Evolutionary conservation across 2,888 invertebrate genomes (phyloP).

Genomic region (Rutpela maculata): DNA sequence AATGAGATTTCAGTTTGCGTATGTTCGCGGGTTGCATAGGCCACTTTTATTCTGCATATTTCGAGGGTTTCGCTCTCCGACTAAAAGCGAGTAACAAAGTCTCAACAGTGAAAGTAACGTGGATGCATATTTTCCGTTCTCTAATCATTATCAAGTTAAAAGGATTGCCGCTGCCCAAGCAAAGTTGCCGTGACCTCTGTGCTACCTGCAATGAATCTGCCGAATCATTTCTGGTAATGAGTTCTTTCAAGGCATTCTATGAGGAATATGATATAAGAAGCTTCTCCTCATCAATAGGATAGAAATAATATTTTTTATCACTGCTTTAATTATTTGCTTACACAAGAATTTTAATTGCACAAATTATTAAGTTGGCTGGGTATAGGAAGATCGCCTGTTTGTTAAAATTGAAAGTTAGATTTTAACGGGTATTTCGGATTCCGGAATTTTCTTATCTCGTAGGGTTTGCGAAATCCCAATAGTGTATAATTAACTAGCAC

Average conservation of each 20-base stretch:
- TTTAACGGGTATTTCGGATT: no score
- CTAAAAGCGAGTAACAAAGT: neutral
- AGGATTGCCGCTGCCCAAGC: slow-evolving; percentile 16
- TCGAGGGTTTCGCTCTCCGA: no score
- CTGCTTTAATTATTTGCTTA: slow-evolving; percentile 29
- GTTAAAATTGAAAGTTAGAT: no score
- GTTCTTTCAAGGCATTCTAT: slow-evolving; percentile 50
- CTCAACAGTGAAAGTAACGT: neutral
- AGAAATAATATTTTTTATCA: slow-evolving; percentile 12
- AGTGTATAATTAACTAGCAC: no score
- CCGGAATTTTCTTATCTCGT: no score
- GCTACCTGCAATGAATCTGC: slow-evolving; percentile 68
- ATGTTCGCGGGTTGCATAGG: no score
- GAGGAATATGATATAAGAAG: slow-evolving; percentile 2
- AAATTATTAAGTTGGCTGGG: slow-evolving; percentile 1
- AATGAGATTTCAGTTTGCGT: no score
- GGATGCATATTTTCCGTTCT: slow-evolving; percentile 2
- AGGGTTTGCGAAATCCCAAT: no score
- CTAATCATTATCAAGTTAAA: slow-evolving; percentile 15
- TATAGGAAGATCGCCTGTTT: no score
- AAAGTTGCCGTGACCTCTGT: slow-evolving; percentile 59
- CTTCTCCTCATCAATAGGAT: slow-evolving; percentile 14
- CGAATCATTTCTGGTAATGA: slow-evolving; percentile 71
- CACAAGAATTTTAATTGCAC: slow-evolving; percentile 29
- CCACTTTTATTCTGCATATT: no score